Evolutionary conservation across 2,797 vertebrate genomes (phyloP).

Genomic region (Chiroxiphia lanceolata): DNA sequence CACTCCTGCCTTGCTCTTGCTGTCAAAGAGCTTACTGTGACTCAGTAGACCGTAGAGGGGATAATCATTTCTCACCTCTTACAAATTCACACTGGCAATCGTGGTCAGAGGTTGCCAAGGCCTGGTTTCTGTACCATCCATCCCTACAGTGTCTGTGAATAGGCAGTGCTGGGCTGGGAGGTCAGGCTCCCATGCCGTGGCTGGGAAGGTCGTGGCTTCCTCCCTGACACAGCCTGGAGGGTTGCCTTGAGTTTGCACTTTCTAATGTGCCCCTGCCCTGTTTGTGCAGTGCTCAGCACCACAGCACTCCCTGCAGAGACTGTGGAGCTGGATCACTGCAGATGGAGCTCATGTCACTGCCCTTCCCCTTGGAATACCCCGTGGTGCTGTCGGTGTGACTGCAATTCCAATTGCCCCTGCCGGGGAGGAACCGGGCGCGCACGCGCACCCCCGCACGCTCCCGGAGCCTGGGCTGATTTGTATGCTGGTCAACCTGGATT

Average conservation of each 20-base stretch:
- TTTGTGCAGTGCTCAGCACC: neutral
- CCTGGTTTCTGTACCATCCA: accelerated
- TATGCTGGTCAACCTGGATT: neutral
- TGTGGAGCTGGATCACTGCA: neutral
- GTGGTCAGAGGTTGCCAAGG: neutral
- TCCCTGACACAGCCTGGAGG: accelerated
- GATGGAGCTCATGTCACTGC: neutral
- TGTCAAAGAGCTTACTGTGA: accelerated
- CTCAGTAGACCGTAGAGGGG: neutral
- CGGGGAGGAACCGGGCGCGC: neutral
- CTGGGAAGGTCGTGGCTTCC: neutral
- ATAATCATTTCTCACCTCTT: neutral
- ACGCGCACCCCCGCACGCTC: accelerated
- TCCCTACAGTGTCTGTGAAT: neutral
- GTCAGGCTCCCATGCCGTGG: accelerated
- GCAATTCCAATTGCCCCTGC: neutral
- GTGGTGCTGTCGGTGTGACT: accelerated
- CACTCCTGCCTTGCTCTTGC: neutral
- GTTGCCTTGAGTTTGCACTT: neutral
- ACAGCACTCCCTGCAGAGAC: neutral
- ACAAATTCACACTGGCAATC: accelerated
- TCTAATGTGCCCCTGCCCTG: neutral
- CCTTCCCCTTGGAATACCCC: neutral
- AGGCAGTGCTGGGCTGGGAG: accelerated
- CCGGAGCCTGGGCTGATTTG: neutral